Evolutionary conservation across 2,113 vertebrate genomes (phyloP).

Genomic region (Lepisosteus osseus): DNA sequence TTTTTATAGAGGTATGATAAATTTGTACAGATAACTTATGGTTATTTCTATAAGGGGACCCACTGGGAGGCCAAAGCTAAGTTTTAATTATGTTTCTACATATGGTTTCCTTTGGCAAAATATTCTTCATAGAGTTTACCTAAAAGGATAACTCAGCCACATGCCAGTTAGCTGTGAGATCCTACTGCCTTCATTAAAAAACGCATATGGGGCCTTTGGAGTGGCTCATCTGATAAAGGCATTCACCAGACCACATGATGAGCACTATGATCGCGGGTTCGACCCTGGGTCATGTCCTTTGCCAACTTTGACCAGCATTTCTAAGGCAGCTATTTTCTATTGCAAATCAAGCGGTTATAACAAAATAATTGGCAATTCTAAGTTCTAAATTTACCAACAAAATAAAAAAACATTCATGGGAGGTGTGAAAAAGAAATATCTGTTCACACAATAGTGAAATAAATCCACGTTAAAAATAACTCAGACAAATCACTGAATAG

Average conservation of each 20-base stretch:
- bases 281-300: no score
- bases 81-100: slow-evolving; percentile 63
- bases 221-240: no score
- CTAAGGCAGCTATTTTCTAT: no score
- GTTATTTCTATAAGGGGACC: slow-evolving; percentile 24
- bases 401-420: no score
- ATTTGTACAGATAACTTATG: not conserved
- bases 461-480: slow-evolving; percentile 37
- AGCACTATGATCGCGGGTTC: no score
- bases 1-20: no score
- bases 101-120: slow-evolving; percentile 71
- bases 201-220: slow-evolving; percentile 24
- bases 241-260: no score
- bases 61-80: slow-evolving; percentile 42
- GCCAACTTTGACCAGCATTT: no score
- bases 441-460: slow-evolving; percentile 41
- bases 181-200: slow-evolving; percentile 50
- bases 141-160: slow-evolving; percentile 5
- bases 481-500: slow-evolving; percentile 21
- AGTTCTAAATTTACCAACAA: no score
- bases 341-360: no score
- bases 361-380: no score
- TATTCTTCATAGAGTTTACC: slow-evolving; percentile 50
- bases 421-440: slow-evolving; percentile 52
- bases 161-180: slow-evolving; percentile 37